phyloP scores from a whole-genome alignment of 2,888 invertebrate species.

The Pocota personata region DNA sequence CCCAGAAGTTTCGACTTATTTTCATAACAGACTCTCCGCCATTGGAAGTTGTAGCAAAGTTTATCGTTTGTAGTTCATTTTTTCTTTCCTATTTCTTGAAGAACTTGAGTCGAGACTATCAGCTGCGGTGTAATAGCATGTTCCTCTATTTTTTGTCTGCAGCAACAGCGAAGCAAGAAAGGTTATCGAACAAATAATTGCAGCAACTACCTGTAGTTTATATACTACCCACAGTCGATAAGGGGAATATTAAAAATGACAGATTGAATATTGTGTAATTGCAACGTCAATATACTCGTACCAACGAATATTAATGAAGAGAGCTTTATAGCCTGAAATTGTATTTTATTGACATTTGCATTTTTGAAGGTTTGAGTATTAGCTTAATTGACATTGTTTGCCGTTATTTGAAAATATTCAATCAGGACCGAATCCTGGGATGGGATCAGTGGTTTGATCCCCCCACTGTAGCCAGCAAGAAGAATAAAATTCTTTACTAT shows the following conservation, averaged over 20 bases:
- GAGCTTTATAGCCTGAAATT: background rate
- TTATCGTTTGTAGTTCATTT: slow-evolving; percentile 28
- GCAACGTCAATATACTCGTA: background rate
- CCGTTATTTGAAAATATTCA: background rate
- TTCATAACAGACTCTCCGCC: slow-evolving; percentile 49
- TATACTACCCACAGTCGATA: background rate
- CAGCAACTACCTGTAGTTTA: slow-evolving; percentile 6
- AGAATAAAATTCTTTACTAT: too few species aligned
- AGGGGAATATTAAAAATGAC: slow-evolving; percentile 14
- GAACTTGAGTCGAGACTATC: slow-evolving; percentile 18
- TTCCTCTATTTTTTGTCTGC: background rate
- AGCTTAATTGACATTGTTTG: background rate
- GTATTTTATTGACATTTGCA: background rate
- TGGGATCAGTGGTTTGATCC: too few species aligned
- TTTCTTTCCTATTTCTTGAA: background rate
- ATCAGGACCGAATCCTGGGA: too few species aligned
- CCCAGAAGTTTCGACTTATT: slow-evolving; percentile 67
- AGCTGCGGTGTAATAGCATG: background rate
- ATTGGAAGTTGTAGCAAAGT: slow-evolving; percentile 43
- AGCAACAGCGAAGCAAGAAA: background rate
- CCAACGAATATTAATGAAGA: slow-evolving; percentile 4
- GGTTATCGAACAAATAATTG: slow-evolving; percentile 50
- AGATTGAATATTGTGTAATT: background rate
- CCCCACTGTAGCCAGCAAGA: too few species aligned
- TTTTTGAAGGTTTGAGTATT: background rate